Base-by-base conservation (phyloP, 2,797 vertebrate species). In the Scomberomorus guttatus region DNA sequence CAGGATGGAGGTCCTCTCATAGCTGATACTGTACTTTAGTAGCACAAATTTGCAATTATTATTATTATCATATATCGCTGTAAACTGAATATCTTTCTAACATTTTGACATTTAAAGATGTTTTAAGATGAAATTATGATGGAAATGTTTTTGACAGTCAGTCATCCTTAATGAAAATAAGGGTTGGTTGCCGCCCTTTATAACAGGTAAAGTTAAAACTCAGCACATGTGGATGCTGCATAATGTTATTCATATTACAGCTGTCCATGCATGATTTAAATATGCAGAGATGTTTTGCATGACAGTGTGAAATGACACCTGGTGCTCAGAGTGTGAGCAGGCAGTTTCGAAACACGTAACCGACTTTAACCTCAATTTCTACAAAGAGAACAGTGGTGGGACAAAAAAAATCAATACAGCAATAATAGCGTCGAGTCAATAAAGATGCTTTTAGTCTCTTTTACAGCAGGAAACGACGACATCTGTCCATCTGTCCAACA, bases 381-480 rank as follows among this genome's bases (percentile, higher is more conserved):
- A 50, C 65, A 5, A 44, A 64, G 46, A 12, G 24, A n/a, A n/a
- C n/a, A n/a, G n/a, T n/a, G n/a, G n/a, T n/a, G n/a, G n/a, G n/a
- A n/a, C n/a, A n/a, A n/a, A n/a, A n/a, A 56, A 56, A 80, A 85
- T 84, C 85, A 81, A 87, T 89, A 79, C 1, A 6, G 54, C 69
- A 63, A 75, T 72, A 69, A 32, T 20, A 50, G 51, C 5, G 15
- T 32, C 18, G 3, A 63, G 56, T 81, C 79, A 39, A 65, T 70
- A 56, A 61, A 48, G 34, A 14, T 11, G 85, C 80, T 83, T 87
- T 85, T 55, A 84, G 85, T 63, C 39, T 25, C 39, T 20, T 83
- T 83, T 86, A 70, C 14, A 4, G 27, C 82, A 57, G 80, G 84
- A 90, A 84, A 67, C 27, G 2, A 52, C 20, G 17, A 51, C 39